Conservation (phyloP, 2,888 invertebrate genomes). For the Drosophila parthenogenetica region DNA sequence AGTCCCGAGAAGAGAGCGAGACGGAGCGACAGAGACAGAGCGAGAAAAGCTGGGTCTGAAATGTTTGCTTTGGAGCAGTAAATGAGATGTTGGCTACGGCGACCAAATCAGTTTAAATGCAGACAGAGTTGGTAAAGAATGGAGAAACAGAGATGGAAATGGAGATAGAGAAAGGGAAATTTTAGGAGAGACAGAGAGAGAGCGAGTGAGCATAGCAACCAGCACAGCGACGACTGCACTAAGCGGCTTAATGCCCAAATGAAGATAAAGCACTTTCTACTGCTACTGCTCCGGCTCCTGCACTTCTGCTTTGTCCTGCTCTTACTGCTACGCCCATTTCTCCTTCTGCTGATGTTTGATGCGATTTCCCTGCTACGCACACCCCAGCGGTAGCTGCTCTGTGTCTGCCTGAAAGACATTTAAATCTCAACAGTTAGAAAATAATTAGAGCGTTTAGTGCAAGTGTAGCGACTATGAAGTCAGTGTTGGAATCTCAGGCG, state of each 20-base stretch:
- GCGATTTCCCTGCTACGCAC: too few relatives aligned
- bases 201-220: conserved; percentile 9
- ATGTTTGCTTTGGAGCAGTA: conserved; percentile 2
- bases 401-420: conserved; percentile 58
- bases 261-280: conserved; percentile 75
- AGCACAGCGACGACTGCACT: conserved; percentile 65
- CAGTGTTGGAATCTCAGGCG: neutral
- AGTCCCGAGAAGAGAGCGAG: neutral
- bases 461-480: neutral
- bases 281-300: conserved; percentile 26
- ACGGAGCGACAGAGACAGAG: neutral
- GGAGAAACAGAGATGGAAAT: neutral
- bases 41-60: conserved; percentile 4
- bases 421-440: conserved; percentile 77
- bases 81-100: conserved; percentile 24
- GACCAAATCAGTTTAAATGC: conserved; percentile 66
- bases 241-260: conserved; percentile 79
- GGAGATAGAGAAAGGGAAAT: neutral
- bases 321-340: neutral
- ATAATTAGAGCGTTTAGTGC: conserved; percentile 78
- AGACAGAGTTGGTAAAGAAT: conserved; percentile 23
- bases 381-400: neutral
- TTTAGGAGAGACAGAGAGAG: conserved; percentile 6
- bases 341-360: too few relatives aligned
- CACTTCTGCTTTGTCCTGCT: neutral